Evolutionary conservation across 2,888 invertebrate genomes (phyloP).

Genomic region (Agriopis aurantiaria): DNA sequence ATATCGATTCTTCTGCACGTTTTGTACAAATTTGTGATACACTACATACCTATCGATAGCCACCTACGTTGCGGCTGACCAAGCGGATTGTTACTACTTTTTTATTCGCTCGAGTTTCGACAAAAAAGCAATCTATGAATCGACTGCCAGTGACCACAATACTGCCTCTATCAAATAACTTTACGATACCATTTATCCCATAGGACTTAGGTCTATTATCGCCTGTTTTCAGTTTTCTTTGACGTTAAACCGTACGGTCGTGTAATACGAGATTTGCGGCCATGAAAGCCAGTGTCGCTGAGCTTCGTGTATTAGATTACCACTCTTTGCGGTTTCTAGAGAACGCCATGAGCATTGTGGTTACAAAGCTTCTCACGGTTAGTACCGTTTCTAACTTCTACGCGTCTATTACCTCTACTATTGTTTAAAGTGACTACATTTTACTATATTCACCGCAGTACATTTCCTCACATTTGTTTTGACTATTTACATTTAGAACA

Average conservation of each 20-base stretch:
- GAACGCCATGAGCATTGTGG: slow-evolving; percentile 81
- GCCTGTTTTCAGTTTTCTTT: slow-evolving; percentile 48
- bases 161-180: slow-evolving; percentile 51
- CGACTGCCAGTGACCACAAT: slow-evolving; percentile 65
- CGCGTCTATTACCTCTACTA: slow-evolving; percentile 63
- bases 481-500: slow-evolving; percentile 42
- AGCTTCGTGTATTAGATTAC: slow-evolving; percentile 85
- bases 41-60: slow-evolving; percentile 66
- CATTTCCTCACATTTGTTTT: slow-evolving; percentile 30
- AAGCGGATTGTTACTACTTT: slow-evolving; percentile 61
- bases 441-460: slow-evolving; percentile 23
- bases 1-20: slow-evolving; percentile 60
- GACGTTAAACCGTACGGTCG: slow-evolving; percentile 51
- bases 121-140: slow-evolving; percentile 83
- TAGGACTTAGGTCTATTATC: slow-evolving; percentile 56
- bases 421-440: slow-evolving; percentile 53
- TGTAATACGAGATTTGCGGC: slow-evolving; percentile 82
- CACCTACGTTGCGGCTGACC: slow-evolving; percentile 66
- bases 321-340: slow-evolving; percentile 81
- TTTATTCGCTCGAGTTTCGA: slow-evolving; percentile 73
- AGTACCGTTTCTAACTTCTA: slow-evolving; percentile 62
- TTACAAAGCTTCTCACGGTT: slow-evolving; percentile 79
- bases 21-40: slow-evolving; percentile 63
- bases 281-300: slow-evolving; percentile 83
- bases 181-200: slow-evolving; percentile 51